Percentiles rank a stretch among this genome's conserved stretches.
Conservation (phyloP, 2,888 invertebrate species). For the Gandaritis pyraliata region DNA sequence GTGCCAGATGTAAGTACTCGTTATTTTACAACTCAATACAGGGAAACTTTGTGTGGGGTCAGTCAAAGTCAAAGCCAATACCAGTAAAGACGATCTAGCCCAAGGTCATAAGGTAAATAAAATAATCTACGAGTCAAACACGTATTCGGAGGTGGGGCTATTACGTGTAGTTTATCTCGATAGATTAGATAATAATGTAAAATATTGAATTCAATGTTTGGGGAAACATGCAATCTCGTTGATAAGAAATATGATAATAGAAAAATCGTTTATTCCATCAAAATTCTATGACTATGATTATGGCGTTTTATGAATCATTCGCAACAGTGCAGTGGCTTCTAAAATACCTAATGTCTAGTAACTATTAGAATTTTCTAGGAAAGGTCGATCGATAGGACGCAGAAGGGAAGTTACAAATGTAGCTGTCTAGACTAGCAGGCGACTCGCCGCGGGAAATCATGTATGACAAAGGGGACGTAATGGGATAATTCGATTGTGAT, state of each 20-base stretch:
- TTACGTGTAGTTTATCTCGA: not conserved
- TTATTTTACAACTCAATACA: too few species aligned
- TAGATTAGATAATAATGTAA: not conserved
- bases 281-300: too few species aligned
- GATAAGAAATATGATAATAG: not conserved
- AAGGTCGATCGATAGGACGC: constrained; percentile 1
- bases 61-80: too few species aligned
- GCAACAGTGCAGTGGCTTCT: too few species aligned
- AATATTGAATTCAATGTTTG: not conserved
- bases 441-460: constrained; percentile 12
- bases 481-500: constrained; percentile 6
- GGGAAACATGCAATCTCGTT: not conserved
- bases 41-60: too few species aligned
- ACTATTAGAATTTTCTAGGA: not conserved
- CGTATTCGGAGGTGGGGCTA: too few species aligned
- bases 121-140: too few species aligned
- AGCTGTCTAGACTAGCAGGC: constrained; percentile 29
- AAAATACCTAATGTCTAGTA: not conserved
- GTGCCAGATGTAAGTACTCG: too few species aligned
- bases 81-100: too few species aligned
- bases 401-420: not conserved
- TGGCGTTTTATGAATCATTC: too few species aligned
- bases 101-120: too few species aligned
- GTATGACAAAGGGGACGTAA: constrained; percentile 17
- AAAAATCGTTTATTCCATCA: not conserved